These are phyloP conservation scores for Nowickia ferox DNA, from an alignment of 2,888 invertebrate species.

Conservation along the genomic window DNA sequence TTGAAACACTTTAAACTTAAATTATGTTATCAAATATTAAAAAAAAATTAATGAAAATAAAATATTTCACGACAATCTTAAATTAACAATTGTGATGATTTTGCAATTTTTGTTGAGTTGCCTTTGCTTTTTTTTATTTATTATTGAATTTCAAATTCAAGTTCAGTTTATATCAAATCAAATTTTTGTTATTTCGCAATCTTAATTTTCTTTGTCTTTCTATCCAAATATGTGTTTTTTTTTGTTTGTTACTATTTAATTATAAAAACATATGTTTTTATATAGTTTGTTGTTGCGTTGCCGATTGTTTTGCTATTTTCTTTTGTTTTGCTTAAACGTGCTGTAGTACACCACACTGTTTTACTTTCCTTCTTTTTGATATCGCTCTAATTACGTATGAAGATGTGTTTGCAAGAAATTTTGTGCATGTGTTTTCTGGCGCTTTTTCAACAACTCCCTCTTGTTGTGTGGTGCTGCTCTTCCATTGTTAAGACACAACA, in stretches of 20 bases:
- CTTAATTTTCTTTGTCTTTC: constrained; percentile 47
- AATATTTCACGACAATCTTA: constrained; percentile 67
- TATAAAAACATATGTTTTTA: background rate
- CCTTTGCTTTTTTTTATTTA: constrained; percentile 36
- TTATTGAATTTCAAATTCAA: constrained; percentile 66
- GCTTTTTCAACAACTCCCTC: constrained; percentile 70
- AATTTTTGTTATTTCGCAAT: constrained; percentile 58
- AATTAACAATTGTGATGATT: constrained; percentile 72
- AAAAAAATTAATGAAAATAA: constrained; percentile 48
- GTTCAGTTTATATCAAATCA: constrained; percentile 63
- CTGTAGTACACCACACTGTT: constrained; percentile 16
- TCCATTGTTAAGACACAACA: constrained; percentile 61
- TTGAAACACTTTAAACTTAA: constrained; percentile 66
- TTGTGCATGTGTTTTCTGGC: constrained; percentile 59
- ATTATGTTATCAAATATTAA: constrained; percentile 46
- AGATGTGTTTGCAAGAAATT: constrained; percentile 28
- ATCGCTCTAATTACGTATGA: constrained; percentile 40
- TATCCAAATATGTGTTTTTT: constrained; percentile 13
- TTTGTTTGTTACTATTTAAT: constrained; percentile 43
- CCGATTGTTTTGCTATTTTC: constrained; percentile 31
- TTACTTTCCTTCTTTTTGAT: constrained; percentile 7
- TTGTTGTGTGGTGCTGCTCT: constrained; percentile 66
- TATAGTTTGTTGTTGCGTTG: constrained; percentile 48
- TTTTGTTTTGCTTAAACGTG: constrained; percentile 36
- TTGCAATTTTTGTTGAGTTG: constrained; percentile 62